Evolutionary conservation across 2,797 vertebrate genomes (phyloP).

Genomic region (Clarias platycephalus): DNA sequence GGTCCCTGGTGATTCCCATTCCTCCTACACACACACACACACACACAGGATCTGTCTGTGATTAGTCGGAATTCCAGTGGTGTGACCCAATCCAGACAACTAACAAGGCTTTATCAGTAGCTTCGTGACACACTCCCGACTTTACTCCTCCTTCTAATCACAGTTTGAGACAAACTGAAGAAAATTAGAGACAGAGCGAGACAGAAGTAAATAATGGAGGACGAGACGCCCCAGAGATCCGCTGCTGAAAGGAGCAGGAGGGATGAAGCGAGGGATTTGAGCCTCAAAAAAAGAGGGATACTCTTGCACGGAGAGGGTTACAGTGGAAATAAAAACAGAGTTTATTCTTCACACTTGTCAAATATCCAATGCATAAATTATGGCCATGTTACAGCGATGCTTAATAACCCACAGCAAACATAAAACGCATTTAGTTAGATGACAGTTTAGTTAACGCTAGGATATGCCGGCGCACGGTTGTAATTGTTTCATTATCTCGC

Average conservation of each 20-base stretch:
- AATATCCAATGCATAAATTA: conserved; percentile 66
- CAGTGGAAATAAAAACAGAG: conserved; percentile 55
- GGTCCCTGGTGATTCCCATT: too few relatives aligned
- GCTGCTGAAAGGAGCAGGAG: conserved; percentile 39
- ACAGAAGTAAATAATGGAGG: conserved; percentile 45
- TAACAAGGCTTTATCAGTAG: conserved; percentile 24
- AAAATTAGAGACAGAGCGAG: conserved; percentile 38
- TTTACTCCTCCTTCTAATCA: conserved; percentile 37
- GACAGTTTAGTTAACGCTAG: conserved; percentile 61
- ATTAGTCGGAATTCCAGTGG: conserved; percentile 34
- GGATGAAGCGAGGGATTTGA: conserved; percentile 43
- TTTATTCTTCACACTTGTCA: conserved; percentile 64
- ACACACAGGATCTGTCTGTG: neutral
- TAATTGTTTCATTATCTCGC: conserved; percentile 60
- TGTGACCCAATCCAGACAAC: conserved; percentile 12
- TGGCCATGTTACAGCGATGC: conserved; percentile 49
- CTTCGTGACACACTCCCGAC: conserved; percentile 11
- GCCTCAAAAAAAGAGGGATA: conserved; percentile 46
- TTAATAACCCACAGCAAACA: conserved; percentile 63
- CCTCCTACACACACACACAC: neutral
- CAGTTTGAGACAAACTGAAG: conserved; percentile 37
- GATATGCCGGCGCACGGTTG: conserved; percentile 44
- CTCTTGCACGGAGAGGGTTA: conserved; percentile 44
- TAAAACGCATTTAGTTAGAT: conserved; percentile 62
- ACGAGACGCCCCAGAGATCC: conserved; percentile 48